Evolutionary conservation across 2,113 vertebrate genomes (phyloP), one percentile per base, ranked within the genome.

Genomic region (Kryptolebias marmoratus): DNA sequence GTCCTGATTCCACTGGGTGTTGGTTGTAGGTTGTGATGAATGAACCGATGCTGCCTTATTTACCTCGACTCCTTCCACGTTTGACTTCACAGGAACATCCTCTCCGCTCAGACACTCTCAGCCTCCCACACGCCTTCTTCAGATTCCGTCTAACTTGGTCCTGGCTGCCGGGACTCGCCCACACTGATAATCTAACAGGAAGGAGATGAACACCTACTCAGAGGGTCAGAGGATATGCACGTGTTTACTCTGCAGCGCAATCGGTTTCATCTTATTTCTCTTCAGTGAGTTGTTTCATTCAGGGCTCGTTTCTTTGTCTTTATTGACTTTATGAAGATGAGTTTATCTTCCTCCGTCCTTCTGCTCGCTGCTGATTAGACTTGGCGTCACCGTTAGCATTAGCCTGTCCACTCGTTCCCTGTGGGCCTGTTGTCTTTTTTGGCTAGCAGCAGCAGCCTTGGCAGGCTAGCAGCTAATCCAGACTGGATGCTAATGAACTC

Each of bases 401-500:
- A 88, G 85, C 85, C 62, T 28, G 75, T 72, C 81, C 85, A 53
- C 45, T 69, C 49, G 0, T 60, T 80, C 87, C 87, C 84, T 61
- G 27, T 74, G 82, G 74, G 66, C 53, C 53, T 58, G 66, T 88
- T 81, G 83, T 86, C 80, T 88, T 67, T 73, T 73, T 82, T 90
- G 88, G 88, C 86, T 75, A 66, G 64, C 22, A n/a, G 57, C 42
- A 68, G 66, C 71, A 52, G 62, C 57, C 63, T 87, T 91, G 86
- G 87, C 89, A 86, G 56, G 77, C 73, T 69, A 83, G 79, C n/a
- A 5, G 81, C 83, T 87, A 87, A 86, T 85, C 82, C 82, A 86
- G 84, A 73, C 81, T 71, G 84, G 84, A 87, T 87, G 82, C 86
- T 91, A 89, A 89, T 89, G 86, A 87, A 91, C 86, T 64, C 81